Base-by-base conservation (phyloP, 1,140 invertebrate genomes). In the Agraylea sexmaculata region DNA sequence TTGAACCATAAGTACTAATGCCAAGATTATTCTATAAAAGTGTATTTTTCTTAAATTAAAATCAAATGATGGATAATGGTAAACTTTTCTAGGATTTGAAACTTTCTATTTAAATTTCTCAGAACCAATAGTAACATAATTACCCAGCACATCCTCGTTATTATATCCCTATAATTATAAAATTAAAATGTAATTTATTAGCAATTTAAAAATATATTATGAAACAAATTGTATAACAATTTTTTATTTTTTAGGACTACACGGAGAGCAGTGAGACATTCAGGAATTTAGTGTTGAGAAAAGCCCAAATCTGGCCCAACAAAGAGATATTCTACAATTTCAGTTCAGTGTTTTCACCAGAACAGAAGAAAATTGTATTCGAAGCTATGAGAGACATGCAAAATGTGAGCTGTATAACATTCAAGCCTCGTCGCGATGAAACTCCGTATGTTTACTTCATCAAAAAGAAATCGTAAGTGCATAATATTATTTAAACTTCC, bases 281-380 rank as follows among this genome's bases (percentile, higher is more conserved):
- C 30, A 50, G 45, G 22, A 50, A 50, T 21, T 25, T 50, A 4
- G 48, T 50, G 2, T 31, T 50, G 16, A 44, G 28, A n/a, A 31
- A 43, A 4, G 40, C 34, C 13, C 35, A 16, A 2, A 43, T 43
- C 7, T 56, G 53, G 55, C 41, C 46, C 2, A 43, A 51, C 30
- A 50, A 45, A 18, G 33, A 34, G 13, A 40, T 58, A 11, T 47
- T 41, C 13, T 54, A 53, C 40, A 45, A 53, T 38, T 50, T 53
- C 32, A 47, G 43, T 23, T 15, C 45, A 3, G 46, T 43, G 29
- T 50, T 48, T 40, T 44, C 31, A 21, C 3, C 13, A 4, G 29
- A 25, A 12, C 45, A 52, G 23, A 30, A 28, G 11, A 29, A 34
- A 16, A 32, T 40, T 3, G 43, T 52, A 6, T 28, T 36, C 6